These are phyloP conservation scores for Nannobrachium achirus DNA, from an alignment of 2,113 vertebrate species.

Conservation along the genomic window DNA sequence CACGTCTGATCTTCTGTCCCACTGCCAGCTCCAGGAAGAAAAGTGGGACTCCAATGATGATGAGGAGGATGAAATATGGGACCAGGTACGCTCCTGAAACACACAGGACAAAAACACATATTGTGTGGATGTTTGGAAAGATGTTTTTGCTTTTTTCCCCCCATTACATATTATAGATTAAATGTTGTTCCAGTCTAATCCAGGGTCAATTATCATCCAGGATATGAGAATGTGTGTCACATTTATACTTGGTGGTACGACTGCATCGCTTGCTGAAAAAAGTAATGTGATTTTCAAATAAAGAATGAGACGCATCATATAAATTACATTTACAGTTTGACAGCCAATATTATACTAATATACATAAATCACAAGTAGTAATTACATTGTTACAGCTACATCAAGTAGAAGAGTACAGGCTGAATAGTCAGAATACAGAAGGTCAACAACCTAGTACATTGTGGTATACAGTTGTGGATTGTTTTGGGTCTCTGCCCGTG, in stretches of 20 bases:
- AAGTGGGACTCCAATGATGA: constrained; percentile 92
- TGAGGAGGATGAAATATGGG: constrained; percentile 90
- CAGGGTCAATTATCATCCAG: constrained; percentile 33
- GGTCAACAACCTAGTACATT: constrained; percentile 23
- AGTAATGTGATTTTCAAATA: no score
- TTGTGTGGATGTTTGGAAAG: no score
- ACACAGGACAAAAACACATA: constrained; percentile 6
- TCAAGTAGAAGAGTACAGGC: constrained; percentile 17
- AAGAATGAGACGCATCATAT: no score
- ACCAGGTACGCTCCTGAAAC: constrained; percentile 91
- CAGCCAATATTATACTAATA: constrained; percentile 23
- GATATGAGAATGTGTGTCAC: constrained; percentile 29
- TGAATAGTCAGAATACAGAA: constrained; percentile 14
- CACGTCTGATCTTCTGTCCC: constrained; percentile 92
- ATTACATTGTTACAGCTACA: constrained; percentile 19
- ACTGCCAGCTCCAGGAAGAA: constrained; percentile 96
- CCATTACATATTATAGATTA: constrained; percentile 44
- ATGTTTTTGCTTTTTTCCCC: no score
- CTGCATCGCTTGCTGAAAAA: no score
- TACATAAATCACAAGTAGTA: constrained; percentile 44
- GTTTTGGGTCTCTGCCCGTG: constrained; percentile 10
- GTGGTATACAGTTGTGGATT: background rate
- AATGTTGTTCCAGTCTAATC: constrained; percentile 53
- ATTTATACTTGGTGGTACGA: no score
- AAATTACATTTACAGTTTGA: no score